Evolutionary conservation across 2,888 invertebrate species (phyloP), one percentile per base, ranked within the genome.

Genomic region (Eurytoma adleriae): DNA sequence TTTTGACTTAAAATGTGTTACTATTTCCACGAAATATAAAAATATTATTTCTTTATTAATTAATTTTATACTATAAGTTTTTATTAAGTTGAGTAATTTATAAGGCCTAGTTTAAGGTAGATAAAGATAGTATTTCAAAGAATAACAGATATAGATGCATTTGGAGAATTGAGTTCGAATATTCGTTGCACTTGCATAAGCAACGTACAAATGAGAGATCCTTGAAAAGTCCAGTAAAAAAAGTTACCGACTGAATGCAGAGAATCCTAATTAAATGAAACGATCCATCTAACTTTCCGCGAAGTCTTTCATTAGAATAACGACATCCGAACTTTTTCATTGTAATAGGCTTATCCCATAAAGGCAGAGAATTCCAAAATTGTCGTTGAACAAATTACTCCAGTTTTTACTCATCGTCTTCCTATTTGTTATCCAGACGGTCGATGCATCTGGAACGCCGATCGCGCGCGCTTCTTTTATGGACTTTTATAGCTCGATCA

Each of bases 381-480:
- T 59, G 62, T 68, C 68, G 68, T 24, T 73, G 30, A 68, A 73
- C 73, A 62, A 78, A 71, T 71, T 79, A 69, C 56, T 27, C 73
- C 56, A 69, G 68, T 79, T 79, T 79, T 79, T 79, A 27, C 1
- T 1, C 57, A n/a, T 4, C 20, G 7, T 24, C 56, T 69, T 59
- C 56, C 13, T 14, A 20, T 57, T 69, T 18, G 62, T 16, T 27
- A 24, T 7, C 12, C 18, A 12, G 16, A 18, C 27, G 20, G 12
- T 40, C 20, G 40, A 14, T 7, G 20, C 50, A 59, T 59, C 59
- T 20, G 20, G 40, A 59, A 50, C 50, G 50, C 50, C 24, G 24
- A 3, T 54, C 48, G 27, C 10, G 24, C 18, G 57, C 48, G n/a
- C 52, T 30, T 48, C 24, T 52, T 52, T 12, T 13, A 5, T 7